A percentile compares a stretch with the other conserved stretches of the same genome.
Conservation (phyloP, 2,797 vertebrate species). For the Crenichthys baileyi region DNA sequence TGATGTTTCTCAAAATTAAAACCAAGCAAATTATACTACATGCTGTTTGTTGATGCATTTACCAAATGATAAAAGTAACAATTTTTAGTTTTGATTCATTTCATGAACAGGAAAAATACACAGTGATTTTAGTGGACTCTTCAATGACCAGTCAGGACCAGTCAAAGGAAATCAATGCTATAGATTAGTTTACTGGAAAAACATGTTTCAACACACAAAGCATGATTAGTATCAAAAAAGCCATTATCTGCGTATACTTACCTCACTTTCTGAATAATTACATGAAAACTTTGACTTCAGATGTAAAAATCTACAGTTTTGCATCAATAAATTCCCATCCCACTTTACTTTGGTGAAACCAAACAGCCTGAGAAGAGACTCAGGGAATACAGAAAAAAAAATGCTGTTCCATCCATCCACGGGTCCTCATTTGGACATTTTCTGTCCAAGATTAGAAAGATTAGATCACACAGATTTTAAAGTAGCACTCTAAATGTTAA, state of each 20-base stretch:
- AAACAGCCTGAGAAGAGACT: neutral
- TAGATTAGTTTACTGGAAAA: neutral
- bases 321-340: neutral
- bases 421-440: neutral
- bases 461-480: neutral
- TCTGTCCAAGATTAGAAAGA: neutral
- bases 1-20: no score
- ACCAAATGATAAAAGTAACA: neutral
- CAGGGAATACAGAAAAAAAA: neutral
- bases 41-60: neutral
- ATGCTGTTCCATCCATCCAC: neutral
- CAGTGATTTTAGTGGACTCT: neutral
- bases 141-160: neutral
- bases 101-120: neutral
- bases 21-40: neutral
- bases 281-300: neutral
- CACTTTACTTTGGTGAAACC: neutral
- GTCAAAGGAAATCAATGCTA: neutral
- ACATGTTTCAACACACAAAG: neutral
- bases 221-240: neutral
- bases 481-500: neutral
- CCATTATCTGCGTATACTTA: neutral
- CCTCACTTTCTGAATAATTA: neutral
- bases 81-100: neutral
- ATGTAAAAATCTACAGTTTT: neutral